phyloP scores from a whole-genome alignment of 2,113 vertebrate species.

The Herpailurus yagouaroundi region DNA sequence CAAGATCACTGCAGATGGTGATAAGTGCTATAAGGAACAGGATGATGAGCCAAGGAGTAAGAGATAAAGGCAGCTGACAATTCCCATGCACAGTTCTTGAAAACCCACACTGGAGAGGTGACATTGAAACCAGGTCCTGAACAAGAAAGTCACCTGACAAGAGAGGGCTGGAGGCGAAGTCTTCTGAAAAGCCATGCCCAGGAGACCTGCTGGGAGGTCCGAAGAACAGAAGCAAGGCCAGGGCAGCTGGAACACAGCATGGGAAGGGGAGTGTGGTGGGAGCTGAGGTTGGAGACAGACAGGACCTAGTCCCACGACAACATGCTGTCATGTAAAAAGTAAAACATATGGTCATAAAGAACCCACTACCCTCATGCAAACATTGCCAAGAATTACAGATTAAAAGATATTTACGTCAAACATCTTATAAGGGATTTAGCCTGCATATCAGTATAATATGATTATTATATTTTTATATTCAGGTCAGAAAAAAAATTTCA shows the following conservation, averaged over 20 bases:
- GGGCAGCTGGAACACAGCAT: accelerated
- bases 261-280: background rate
- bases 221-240: background rate
- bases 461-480: background rate
- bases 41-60: background rate
- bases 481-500: background rate
- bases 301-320: background rate
- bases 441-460: slow-evolving; percentile 42
- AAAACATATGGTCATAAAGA: background rate
- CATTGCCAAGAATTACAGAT: background rate
- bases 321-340: background rate
- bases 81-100: accelerated
- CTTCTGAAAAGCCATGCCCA: background rate
- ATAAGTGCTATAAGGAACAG: background rate
- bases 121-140: background rate
- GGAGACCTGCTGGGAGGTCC: background rate
- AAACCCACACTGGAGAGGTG: background rate
- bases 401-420: slow-evolving; percentile 44
- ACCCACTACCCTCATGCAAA: background rate
- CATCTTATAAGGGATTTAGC: background rate
- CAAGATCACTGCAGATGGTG: background rate
- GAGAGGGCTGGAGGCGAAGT: background rate
- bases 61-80: background rate
- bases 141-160: background rate
- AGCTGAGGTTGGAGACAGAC: background rate